Evolutionary conservation across 1,140 invertebrate species (phyloP), one percentile per base, ranked within the genome.

Genomic region (Bradynema listronoti): DNA sequence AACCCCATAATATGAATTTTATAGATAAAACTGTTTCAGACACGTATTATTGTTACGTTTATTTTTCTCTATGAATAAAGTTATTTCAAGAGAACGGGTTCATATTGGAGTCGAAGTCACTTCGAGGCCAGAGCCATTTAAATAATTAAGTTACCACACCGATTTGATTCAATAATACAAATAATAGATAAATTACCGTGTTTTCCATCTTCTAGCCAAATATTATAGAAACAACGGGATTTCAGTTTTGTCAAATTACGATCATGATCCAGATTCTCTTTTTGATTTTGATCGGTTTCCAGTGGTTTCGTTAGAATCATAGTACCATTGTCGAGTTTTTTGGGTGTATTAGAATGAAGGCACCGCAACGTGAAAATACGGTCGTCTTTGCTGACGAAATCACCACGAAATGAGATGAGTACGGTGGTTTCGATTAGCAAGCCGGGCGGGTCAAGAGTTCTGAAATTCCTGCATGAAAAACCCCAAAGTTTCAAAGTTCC

Each of bases 341-440:
- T n/a, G 27, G 58, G 33, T 36, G 32, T 30, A 30, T 29, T 29
- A 32, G 41, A 63, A 34, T 67, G 68, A n/a, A 67, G 49, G 52
- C 65, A 67, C 25, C 58, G 41, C 16, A 67, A 33, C 4, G 65
- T 39, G 29, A 66, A 67, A 11, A 67, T 11, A 27, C 65, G 61
- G 27, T 67, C 65, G 14, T 29, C 68, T 11, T 22, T 61, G 1
- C 66, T 67, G 5, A 67, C 68, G 42, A 67, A 67, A 19, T 72
- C 61, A 2, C 25, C 46, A 50, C 71, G 65, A 39, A 67, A 67
- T 14, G 66, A 70, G 22, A 67, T 47, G 4, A 67, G 29, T 6
- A 67, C 68, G 5, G 61, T 71, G 25, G 65, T 66, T 57, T 67
- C 65, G 7, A 67, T 33, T 0, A 67, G 22, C 33, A 67, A 6